Evolutionary conservation across 2,113 vertebrate species (phyloP).

Genomic region (Pleuronectes platessa): DNA sequence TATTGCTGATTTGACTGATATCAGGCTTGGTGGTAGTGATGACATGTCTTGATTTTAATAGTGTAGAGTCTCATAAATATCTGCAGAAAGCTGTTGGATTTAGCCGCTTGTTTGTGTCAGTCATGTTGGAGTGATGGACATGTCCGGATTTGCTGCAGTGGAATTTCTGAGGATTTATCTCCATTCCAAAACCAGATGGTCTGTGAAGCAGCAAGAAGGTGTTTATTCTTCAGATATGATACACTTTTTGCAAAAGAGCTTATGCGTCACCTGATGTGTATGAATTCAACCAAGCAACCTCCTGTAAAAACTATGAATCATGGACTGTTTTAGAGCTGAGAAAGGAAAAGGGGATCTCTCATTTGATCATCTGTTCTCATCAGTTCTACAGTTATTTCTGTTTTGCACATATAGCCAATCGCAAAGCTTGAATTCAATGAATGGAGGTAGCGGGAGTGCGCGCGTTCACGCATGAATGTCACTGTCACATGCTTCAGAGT

Average conservation of each 20-base stretch:
- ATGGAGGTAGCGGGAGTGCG: no score
- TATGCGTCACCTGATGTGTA: neutral
- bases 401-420: neutral
- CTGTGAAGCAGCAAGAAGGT: conserved; percentile 6
- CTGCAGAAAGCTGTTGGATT: neutral
- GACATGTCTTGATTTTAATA: no score
- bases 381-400: neutral
- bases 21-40: no score
- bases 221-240: conserved; percentile 27
- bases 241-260: conserved; percentile 29
- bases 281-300: neutral
- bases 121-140: conserved; percentile 12
- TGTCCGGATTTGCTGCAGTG: conserved; percentile 5
- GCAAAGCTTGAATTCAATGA: no score
- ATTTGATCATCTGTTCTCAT: neutral
- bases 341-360: conserved; percentile 1
- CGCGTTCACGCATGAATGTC: no score
- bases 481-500: no score
- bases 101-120: neutral
- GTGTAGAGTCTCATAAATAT: no score
- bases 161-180: conserved; percentile 26
- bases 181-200: conserved; percentile 46
- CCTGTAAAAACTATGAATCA: conserved; percentile 13
- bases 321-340: conserved; percentile 9
- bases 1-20: no score